Conservation (phyloP, 2,113 vertebrate genomes). For the Oostethus manadensis region DNA sequence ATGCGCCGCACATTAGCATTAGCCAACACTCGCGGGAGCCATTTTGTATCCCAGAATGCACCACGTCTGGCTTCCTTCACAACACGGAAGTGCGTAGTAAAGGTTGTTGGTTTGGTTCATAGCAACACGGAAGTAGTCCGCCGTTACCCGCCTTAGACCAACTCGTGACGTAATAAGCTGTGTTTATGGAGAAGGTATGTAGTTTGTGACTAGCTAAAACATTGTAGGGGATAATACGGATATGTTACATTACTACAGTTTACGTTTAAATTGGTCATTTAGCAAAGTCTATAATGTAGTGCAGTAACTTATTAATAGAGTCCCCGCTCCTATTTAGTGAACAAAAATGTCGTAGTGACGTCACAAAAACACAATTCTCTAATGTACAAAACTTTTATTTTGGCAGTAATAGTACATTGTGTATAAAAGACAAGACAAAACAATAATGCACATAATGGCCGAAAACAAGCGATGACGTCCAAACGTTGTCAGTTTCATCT, state of each 20-base stretch:
- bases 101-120: not conserved
- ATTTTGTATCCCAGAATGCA: constrained; percentile 68
- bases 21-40: constrained; percentile 23
- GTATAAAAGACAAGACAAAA: constrained; percentile 50
- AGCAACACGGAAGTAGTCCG: too few species aligned
- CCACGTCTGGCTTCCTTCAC: constrained; percentile 5
- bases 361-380: constrained; percentile 15
- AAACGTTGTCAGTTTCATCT: constrained; percentile 47
- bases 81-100: constrained; percentile 14
- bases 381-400: constrained; percentile 68
- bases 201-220: not conserved
- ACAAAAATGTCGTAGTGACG: not conserved
- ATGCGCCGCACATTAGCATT: constrained; percentile 10
- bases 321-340: too few species aligned
- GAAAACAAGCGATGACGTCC: constrained; percentile 18
- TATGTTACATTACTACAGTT: too few species aligned
- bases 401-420: constrained; percentile 61
- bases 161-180: not conserved
- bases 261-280: too few species aligned
- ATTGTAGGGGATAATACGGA: not conserved
- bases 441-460: constrained; percentile 19
- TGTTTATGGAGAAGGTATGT: not conserved
- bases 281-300: too few species aligned
- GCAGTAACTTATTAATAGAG: too few species aligned
- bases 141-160: not conserved